Evolutionary conservation across 2,888 invertebrate species (phyloP), one percentile per base, ranked within the genome.

Genomic region (Stomorhina lunata): DNA sequence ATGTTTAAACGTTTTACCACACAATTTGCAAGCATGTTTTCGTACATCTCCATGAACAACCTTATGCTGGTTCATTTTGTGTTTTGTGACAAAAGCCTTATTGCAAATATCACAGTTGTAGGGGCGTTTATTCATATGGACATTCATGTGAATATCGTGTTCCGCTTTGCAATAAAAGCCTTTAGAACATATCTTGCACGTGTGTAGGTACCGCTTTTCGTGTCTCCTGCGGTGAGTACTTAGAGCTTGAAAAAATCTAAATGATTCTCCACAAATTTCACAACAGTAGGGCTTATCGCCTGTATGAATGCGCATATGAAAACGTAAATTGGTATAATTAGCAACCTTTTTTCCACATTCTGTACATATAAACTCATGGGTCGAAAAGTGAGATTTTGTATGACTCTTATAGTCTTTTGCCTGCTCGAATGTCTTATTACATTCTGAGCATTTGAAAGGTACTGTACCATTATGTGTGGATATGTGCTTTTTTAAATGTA

Each of bases 21-120:
- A 84, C 17, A 84, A 37, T 17, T 27, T 72, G 25, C 84, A 84
- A 9, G 81, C 72, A 63, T 68, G 59, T n/a, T 72, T 78, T 32
- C 83, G 72, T 45, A 71, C 68, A 37, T 83, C 83, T 20, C 71
- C 76, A 45, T 84, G 84, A 6, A 72, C 80, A 27, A 76, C 66
- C 25, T 79, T 83, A 53, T 84, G 84, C 15, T 79, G 76, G 7
- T 66, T 50, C 5, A 80, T 45, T 4, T 80, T 78, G 27, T 78
- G 71, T 48, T 75, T 77, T 45, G 80, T 77, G 22, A 76, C 78
- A 43, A 84, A 84, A n/a, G 77, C 72, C 25, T 82, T 84, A 43
- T 61, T 80, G 27, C 84, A 84, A 9, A 71, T 57, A n/a, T 75
- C 73, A 29, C 84, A 84, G 48, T 80, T 57, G 53, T 76, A 65